Base-by-base conservation (phyloP, 92 coral and sea anemone species). In the Isaurus tuberculatus region DNA sequence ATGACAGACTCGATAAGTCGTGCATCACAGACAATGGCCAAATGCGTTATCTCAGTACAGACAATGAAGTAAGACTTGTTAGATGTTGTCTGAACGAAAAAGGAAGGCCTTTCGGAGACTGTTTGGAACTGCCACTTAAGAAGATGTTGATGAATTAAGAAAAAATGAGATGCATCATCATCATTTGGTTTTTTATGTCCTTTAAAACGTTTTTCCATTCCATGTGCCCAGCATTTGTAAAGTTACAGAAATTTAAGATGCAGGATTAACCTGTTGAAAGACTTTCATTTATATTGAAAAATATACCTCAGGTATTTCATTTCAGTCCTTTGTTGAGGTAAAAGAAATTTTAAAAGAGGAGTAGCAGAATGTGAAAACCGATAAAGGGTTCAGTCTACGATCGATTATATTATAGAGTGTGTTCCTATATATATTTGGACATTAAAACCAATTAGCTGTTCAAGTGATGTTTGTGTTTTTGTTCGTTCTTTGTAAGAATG, bases 21-120 rank as follows among this genome's bases (percentile, higher is more conserved):
- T 36, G 99, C 99, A 15, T 96, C 99, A 8, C 99, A 92, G 89
- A 96, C 99, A 14, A 96, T 96, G 99, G 99, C 99, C 27, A 96
- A 96, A 71, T 96, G 99, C 43, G 93, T 95, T 10, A 90, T 87
- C 37, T 95, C 99, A 2, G 98, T 96, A 19, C 90, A 96, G 84
- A 85, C 97, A 5, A 92, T 94, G 98, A 75, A 91, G 37, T 96
- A 66, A 94, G 44, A 65, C 11, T 19, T 48, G 36, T 33, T 0
- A 16, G 27, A 23, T 15, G 73, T 34, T 22, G 25, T 42, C n/a
- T 8, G 26, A 25, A 33, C 63, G 32, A 19, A 19, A 32, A 17
- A 51, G 37, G 23, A 11, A 14, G 30, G 9, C 58, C 0, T 34
- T 30, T 63, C 11, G 10, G 31, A 15, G 32, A 1, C 69, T 13